Conservation (phyloP, 2,888 invertebrate species). For the Polyommatus icarus region DNA sequence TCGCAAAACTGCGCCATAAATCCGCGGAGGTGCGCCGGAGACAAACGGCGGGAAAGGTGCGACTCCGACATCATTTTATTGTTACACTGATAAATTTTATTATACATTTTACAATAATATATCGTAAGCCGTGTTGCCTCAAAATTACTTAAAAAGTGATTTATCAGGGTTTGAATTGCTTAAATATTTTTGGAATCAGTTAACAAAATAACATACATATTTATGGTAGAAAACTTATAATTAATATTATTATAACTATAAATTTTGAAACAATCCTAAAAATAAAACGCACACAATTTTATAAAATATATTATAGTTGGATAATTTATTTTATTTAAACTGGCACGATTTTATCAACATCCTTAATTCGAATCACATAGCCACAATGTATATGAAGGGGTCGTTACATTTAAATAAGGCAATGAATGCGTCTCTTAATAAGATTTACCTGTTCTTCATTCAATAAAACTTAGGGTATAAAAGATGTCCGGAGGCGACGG, state of each 20-base stretch:
- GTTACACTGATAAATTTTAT: neutral
- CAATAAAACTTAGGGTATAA: constrained; percentile 43
- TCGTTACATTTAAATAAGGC: constrained; percentile 21
- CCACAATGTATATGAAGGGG: constrained; percentile 17
- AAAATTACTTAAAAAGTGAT: no score
- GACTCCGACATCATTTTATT: neutral
- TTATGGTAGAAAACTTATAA: no score
- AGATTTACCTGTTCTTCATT: constrained; percentile 30
- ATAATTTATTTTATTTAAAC: neutral
- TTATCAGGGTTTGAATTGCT: no score
- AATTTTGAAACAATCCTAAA: no score
- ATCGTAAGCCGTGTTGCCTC: no score
- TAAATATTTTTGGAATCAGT: no score
- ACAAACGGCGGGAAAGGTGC: constrained; percentile 63
- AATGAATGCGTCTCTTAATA: constrained; percentile 21
- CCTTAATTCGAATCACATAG: constrained; percentile 12
- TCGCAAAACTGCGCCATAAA: constrained; percentile 80
- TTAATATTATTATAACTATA: no score
- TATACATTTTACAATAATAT: no score
- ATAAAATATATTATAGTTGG: no score
- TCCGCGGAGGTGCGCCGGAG: constrained; percentile 78
- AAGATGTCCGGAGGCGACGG: constrained; percentile 56
- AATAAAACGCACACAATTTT: no score
- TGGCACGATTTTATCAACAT: neutral
- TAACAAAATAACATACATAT: no score